Base-by-base conservation (phyloP, 2,113 vertebrate genomes). In the Ceuthmochares aereus region DNA sequence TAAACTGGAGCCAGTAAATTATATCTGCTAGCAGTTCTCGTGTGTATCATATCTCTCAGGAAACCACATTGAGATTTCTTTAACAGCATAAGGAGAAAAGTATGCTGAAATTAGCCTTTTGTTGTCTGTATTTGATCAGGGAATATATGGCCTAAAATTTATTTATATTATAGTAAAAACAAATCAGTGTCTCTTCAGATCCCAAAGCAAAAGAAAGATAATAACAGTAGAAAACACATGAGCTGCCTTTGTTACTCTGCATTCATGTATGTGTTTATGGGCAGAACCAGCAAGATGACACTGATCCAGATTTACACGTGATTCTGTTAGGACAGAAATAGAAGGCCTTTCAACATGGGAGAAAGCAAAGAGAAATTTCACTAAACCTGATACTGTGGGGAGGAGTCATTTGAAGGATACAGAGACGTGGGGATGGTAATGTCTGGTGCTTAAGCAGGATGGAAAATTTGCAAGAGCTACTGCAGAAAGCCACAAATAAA, bases 1-100 rank as follows among this genome's bases (percentile, higher is more conserved):
- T 95, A 89, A 96, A 49, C 68, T 63, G 3, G 60, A 91, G 58
- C 67, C 51, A 84, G 62, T 85, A 84, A 95, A 86, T 94, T 84
- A 51, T 94, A 91, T 85, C n/a, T 80, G 47, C 82, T 94, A 86
- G 70, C 17, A 72, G 67, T 88, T 87, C 82, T 94, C 77, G 63
- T 81, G 52, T 87, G 42, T 95, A 87, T 96, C 49, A 14, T 86
- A 52, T 93, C 77, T 72, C 77, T 96, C 49, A 85, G 81, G 37
- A 94, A 96, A 89, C 69, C 79, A 67, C 81, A 80, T 32, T 69
- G 40, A 93, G 80, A 63, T 34, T 87, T 79, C 73, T 58, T 3
- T 82, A 93, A 93, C 60, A 83, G 22, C 40, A 58, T 45, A 69
- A 55, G 45, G 37, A 54, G 51, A 81, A 77, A 86, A 91, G 55